Percentiles rank a stretch among this genome's conserved stretches.
phyloP scores from a whole-genome alignment of 2,113 vertebrate species.

The Falcunculus frontatus region DNA sequence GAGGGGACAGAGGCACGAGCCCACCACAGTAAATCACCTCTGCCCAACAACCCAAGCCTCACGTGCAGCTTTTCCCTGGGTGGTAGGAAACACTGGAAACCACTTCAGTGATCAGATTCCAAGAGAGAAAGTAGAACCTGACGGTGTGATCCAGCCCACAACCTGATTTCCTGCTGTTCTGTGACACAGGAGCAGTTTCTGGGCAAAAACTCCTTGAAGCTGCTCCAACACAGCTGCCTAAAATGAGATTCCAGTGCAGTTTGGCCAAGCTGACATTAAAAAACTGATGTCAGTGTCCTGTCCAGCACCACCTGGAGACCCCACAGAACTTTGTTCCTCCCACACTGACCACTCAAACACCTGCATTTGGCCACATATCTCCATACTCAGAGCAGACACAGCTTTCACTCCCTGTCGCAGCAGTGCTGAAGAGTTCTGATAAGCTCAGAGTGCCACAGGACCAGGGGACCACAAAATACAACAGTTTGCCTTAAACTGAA shows the following conservation, averaged over 20 bases:
- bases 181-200: background rate
- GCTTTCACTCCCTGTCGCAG: background rate
- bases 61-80: accelerated
- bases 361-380: accelerated
- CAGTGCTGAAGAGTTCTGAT: background rate
- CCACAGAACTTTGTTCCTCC: background rate
- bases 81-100: background rate
- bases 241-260: background rate
- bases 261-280: background rate
- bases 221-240: background rate
- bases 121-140: background rate
- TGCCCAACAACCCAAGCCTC: background rate
- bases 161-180: background rate
- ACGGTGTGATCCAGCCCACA: accelerated
- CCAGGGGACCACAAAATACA: background rate
- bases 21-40: background rate
- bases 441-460: background rate
- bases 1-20: background rate
- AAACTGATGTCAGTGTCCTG: background rate
- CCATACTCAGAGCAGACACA: background rate
- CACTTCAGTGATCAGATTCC: background rate
- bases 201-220: background rate
- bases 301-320: background rate
- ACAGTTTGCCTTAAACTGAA: background rate
- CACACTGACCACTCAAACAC: background rate